Base-by-base conservation (phyloP, 2,113 vertebrate species). In the Tetraodon nigroviridis region DNA sequence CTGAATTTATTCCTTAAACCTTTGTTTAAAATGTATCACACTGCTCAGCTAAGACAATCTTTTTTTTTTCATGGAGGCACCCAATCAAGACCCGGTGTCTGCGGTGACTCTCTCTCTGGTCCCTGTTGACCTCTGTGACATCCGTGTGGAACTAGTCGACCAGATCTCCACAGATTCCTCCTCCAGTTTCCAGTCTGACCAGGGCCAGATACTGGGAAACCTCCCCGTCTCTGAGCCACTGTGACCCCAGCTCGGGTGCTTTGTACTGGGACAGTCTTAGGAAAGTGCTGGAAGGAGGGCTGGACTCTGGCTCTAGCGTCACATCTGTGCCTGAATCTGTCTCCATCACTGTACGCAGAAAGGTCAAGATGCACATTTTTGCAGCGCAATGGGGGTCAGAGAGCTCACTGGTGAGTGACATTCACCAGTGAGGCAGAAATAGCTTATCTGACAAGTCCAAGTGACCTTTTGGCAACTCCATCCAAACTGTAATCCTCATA, bases 71-170 rank as follows among this genome's bases (percentile, higher is more conserved):
- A 2, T 50, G 12, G 15, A 84, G 82, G 48, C 21, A 0, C 13
- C 66, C 6, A 11, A 53, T 55, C 56, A 42, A 1, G 72, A 78
- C 24, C 57, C 51, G 1, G 59, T 71, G 21, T 56, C 68, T 63
- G 16, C 62, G 47, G 63, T 44, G 20, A 61, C 73, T 8, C 22
- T 48, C 5, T 17, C 69, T 59, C 20, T 4, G 56, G 70, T 44
- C 32, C 55, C 61, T 1, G 50, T 75, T 6, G 76, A 86, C 51
- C 75, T 17, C 2, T 46, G 58, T 24, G 71, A 82, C 48, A 53
- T 78, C 53, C 71, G 83, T 21, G 22, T 87, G 47, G 85, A 88
- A 17, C 29, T 70, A 0, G 61, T 84, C 0, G 79, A 83, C 4
- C 55, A 46, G 37, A 15, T 71, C 19, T 82, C 85, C 40, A 16